These are phyloP conservation scores for Antheraea pernyi DNA, from an alignment of 1,140 invertebrate species.

Conservation along the genomic window DNA sequence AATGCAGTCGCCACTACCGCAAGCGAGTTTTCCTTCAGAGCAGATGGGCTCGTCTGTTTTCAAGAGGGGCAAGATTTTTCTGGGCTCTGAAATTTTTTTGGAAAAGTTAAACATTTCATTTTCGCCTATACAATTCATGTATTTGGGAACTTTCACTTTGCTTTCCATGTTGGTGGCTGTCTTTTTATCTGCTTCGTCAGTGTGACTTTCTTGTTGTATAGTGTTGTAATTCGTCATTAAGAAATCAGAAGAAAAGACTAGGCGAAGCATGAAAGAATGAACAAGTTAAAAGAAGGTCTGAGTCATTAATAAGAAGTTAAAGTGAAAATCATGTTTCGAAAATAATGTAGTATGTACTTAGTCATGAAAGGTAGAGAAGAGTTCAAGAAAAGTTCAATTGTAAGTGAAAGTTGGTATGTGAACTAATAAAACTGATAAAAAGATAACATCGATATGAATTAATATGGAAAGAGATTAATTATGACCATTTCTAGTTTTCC, in stretches of 20 bases:
- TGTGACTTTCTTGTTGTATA: slow-evolving; percentile 43
- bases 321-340: slow-evolving; percentile 28
- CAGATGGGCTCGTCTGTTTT: slow-evolving; percentile 96
- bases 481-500: slow-evolving; percentile 3
- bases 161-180: background rate
- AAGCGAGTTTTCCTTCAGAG: slow-evolving; percentile 91
- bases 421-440: background rate
- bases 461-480: background rate
- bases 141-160: background rate
- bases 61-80: slow-evolving; percentile 91
- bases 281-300: slow-evolving; percentile 37
- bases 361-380: slow-evolving; percentile 11
- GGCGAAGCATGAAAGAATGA: slow-evolving; percentile 60
- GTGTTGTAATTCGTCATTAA: slow-evolving; percentile 42
- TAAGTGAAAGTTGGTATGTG: slow-evolving; percentile 3
- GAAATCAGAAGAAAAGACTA: slow-evolving; percentile 51
- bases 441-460: background rate
- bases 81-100: slow-evolving; percentile 85
- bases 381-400: slow-evolving; percentile 10
- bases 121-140: background rate
- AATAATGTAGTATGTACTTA: slow-evolving; percentile 10
- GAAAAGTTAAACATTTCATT: slow-evolving; percentile 3
- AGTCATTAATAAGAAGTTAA: slow-evolving; percentile 30
- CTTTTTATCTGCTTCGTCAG: slow-evolving; percentile 29
- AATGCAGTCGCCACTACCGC: slow-evolving; percentile 93